phyloP scores from a whole-genome alignment of 1,140 invertebrate genomes.

The Antheraea mylitta region DNA sequence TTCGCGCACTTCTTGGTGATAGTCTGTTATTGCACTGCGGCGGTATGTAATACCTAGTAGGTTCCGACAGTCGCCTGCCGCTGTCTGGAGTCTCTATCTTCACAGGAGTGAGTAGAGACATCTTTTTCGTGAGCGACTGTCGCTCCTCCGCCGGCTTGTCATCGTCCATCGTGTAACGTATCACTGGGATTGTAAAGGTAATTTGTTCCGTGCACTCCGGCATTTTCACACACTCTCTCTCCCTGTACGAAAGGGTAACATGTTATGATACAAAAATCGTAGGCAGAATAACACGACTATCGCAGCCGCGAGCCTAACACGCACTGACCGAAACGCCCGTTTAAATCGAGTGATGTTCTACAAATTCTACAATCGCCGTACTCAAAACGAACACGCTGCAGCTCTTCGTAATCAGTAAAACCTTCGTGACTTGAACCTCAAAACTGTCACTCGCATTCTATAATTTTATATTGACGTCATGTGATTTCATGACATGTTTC shows the following conservation, averaged over 20 bases:
- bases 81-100: slow-evolving; percentile 68
- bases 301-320: slow-evolving; percentile 18
- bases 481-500: neutral
- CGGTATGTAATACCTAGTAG: slow-evolving; percentile 63
- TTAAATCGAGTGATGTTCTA: neutral
- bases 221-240: slow-evolving; percentile 60
- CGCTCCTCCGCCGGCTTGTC: slow-evolving; percentile 48
- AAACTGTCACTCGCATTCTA: slow-evolving; percentile 16
- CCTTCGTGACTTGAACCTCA: slow-evolving; percentile 23
- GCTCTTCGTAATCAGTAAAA: slow-evolving; percentile 19
- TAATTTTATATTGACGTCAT: slow-evolving; percentile 19
- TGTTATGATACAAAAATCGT: slow-evolving; percentile 16
- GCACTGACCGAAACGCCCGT: slow-evolving; percentile 18
- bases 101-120: slow-evolving; percentile 63
- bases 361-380: slow-evolving; percentile 1
- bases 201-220: slow-evolving; percentile 70
- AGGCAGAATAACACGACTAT: slow-evolving; percentile 24
- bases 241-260: slow-evolving; percentile 22
- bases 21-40: slow-evolving; percentile 70
- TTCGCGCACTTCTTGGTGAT: slow-evolving; percentile 64
- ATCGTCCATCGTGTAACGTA: slow-evolving; percentile 71
- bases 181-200: slow-evolving; percentile 66
- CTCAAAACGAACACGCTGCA: neutral
- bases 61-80: slow-evolving; percentile 59
- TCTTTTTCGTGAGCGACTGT: slow-evolving; percentile 59